Evolutionary conservation across 2,113 vertebrate species (phyloP), one percentile per base, ranked within the genome.

Genomic region (Etheostoma cragini): DNA sequence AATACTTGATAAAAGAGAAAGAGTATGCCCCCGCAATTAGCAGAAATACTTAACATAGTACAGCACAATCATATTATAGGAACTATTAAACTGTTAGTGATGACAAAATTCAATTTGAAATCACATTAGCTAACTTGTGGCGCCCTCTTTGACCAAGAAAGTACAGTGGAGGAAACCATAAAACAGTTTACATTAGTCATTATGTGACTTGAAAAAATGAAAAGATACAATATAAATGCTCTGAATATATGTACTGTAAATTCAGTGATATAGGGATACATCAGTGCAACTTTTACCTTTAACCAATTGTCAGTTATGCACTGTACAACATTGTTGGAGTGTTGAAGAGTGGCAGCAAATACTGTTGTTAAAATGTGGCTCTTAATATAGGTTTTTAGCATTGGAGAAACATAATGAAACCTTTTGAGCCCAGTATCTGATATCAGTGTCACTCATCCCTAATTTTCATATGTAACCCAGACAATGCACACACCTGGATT

Each of bases 381-480:
- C 4, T 50, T 61, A 50, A 30, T 62, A 50, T 42, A 42, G 24
- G 67, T 72, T 68, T 85, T 73, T 58, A 83, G 54, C 53, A 53
- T 19, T 50, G 21, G n/a, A 14, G n/a, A 24, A 56, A 73, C 53
- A 6, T 75, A 10, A 65, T 50, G 16, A 67, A 64, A 15, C 75
- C 17, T 21, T 62, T 49, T 80, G 33, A 81, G 46, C 22, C 63
- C 66, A 46, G 72, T 70, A 69, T 80, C 26, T 64, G 49, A 38
- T 58, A 72, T 65, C 52, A 70, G 71, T 81, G 53, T 87, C 71
- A 83, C 17, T 56, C 75, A 75, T 63, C 60, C 58, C 16, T 46
- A 69, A 49, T 81, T 76, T 79, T 60, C 64, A 77, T 21, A 72
- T 84, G 47, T 68, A 80, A 87, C 42, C 42, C 19, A 49, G 42